Evolutionary conservation across 2,888 invertebrate species (phyloP).

Genomic region (Myathropa florea): DNA sequence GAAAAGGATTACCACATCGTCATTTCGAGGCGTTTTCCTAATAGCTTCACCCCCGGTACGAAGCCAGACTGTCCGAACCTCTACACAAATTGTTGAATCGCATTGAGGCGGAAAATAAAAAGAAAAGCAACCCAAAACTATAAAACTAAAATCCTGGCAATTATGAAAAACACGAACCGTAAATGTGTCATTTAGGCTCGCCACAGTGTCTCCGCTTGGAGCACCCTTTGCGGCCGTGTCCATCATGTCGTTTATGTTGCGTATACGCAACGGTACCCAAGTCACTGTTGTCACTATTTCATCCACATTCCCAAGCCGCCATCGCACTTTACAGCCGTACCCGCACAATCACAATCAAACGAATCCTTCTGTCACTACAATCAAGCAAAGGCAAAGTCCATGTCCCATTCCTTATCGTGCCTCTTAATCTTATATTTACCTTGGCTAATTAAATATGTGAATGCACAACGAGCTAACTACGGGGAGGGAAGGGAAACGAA

Average conservation of each 20-base stretch:
- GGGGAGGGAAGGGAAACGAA: conserved; percentile 34
- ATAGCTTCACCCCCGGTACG: background rate
- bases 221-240: conserved; percentile 14
- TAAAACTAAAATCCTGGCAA: conserved; percentile 40
- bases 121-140: conserved; percentile 2
- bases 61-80: background rate
- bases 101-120: conserved; percentile 45
- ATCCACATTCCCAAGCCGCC: conserved; percentile 17
- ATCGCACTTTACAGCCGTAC: conserved; percentile 18
- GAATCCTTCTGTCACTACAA: conserved; percentile 36
- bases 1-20: background rate
- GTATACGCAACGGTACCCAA: conserved; percentile 38
- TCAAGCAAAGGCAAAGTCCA: conserved; percentile 13
- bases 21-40: background rate
- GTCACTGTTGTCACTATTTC: background rate
- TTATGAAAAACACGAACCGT: conserved; percentile 45
- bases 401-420: conserved; percentile 47
- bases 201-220: conserved; percentile 2
- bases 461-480: conserved; percentile 64
- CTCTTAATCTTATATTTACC: conserved; percentile 69
- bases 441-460: conserved; percentile 69
- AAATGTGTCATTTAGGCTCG: conserved; percentile 5
- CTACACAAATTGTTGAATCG: conserved; percentile 42
- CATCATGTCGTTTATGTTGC: conserved; percentile 15
- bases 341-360: conserved; percentile 25